Conservation (phyloP, 2,113 vertebrate genomes). For the Kryptolebias marmoratus region DNA sequence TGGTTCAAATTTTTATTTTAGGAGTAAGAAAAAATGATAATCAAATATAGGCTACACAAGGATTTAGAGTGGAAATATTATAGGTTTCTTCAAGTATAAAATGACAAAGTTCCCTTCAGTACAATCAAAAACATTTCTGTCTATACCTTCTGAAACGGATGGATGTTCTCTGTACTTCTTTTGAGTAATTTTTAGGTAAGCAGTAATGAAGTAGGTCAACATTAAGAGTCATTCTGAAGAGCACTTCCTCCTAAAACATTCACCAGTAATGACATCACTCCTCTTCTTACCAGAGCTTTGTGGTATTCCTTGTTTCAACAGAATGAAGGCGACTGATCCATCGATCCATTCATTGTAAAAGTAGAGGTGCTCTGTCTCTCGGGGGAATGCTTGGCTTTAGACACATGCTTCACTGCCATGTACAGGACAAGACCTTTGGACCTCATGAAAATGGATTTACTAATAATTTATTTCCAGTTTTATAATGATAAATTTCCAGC, state of each 20-base stretch:
- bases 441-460: background rate
- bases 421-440: constrained; percentile 36
- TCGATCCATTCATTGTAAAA: constrained; percentile 71
- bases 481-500: background rate
- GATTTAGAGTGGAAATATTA: too few relatives aligned
- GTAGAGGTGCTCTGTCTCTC: constrained; percentile 50
- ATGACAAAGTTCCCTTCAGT: too few relatives aligned
- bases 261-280: constrained; percentile 1
- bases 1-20: too few relatives aligned
- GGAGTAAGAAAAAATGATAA: too few relatives aligned
- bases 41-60: too few relatives aligned
- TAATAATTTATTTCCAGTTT: constrained; percentile 2
- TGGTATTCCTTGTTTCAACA: constrained; percentile 72
- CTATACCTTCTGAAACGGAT: background rate
- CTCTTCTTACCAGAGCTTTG: constrained; percentile 48
- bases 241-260: constrained; percentile 40
- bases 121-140: too few relatives aligned
- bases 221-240: constrained; percentile 32
- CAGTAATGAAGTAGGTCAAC: constrained; percentile 38
- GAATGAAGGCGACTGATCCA: constrained; percentile 70
- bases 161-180: background rate
- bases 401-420: constrained; percentile 16
- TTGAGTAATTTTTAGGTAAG: constrained; percentile 16
- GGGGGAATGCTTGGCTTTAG: constrained; percentile 35
- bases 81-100: too few relatives aligned